A percentile compares a stretch with the other conserved stretches of the same genome.
Evolutionary conservation across 2,888 invertebrate genomes (phyloP).

Genomic region (Torymus auratus): DNA sequence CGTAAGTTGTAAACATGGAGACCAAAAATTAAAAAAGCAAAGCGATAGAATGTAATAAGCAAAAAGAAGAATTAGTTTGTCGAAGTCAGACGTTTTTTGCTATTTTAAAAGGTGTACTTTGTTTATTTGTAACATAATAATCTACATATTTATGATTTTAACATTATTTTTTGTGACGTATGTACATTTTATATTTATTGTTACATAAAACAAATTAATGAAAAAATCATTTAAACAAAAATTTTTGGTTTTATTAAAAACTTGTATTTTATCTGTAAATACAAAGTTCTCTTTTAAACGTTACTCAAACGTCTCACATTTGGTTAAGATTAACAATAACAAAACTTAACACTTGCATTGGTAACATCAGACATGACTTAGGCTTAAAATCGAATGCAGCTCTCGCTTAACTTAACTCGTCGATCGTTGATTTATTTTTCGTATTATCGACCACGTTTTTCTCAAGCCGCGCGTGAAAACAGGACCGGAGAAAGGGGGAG

Average conservation of each 20-base stretch:
- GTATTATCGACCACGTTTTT: background rate
- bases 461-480: background rate
- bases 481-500: background rate
- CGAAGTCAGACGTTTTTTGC: conserved; percentile 6
- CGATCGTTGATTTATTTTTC: conserved; percentile 14
- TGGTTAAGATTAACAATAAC: background rate
- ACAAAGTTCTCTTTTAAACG: conserved; percentile 17
- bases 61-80: conserved; percentile 7
- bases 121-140: background rate
- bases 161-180: background rate
- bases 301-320: background rate
- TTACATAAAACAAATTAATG: too few species aligned
- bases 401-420: conserved; percentile 20
- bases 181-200: background rate
- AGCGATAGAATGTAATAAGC: conserved; percentile 59
- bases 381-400: conserved; percentile 8
- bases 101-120: conserved; percentile 19
- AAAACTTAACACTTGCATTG: background rate
- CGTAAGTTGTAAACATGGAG: conserved; percentile 72
- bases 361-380: conserved; percentile 30
- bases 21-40: conserved; percentile 74
- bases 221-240: background rate
- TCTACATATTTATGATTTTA: too few species aligned
- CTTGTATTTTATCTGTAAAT: background rate
- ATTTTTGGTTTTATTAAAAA: background rate